Base-by-base conservation (phyloP, 1,140 invertebrate species). In the Drosophila fuyamai region DNA sequence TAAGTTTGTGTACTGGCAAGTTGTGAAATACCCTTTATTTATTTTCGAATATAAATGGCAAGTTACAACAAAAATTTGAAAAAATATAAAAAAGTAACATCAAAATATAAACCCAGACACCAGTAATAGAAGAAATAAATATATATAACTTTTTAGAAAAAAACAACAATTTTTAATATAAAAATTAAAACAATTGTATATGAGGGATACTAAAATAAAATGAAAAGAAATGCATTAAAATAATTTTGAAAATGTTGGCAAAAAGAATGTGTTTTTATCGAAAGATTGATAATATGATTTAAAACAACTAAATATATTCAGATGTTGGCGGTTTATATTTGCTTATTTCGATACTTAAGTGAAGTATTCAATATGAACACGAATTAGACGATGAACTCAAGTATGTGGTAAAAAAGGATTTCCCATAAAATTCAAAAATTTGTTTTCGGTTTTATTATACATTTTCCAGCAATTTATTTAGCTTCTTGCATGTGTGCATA, bases 121-220 rank as follows among this genome's bases (percentile, higher is more conserved):
- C 5, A 57, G 13, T 14, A 48, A 48, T 23, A 35, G 54, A 55
- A 16, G n/a, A 40, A 38, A 14, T n/a, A 5, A 50, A 16, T 32
- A 47, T 32, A 79, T 76, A 72, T 54, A 72, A 76, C 76, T 81
- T 81, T 76, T 81, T 72, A 81, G 50, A 44, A 71, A 65, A 47
- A 70, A 73, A 29, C n/a, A 48, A 51, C 47, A 63, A 63, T 59
- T 79, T 80, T 70, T 38, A 79, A 70, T 48, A 75, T 59, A 61
- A 27, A 59, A 59, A 79, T 58, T 56, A 18, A 18, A 72, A 40
- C 18, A 67, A 62, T 41, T 72, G 62, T 65, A 58, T 29, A 50
- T 62, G 48, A 53, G 40, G 40, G 65, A 23, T 18, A 62, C 53
- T 46, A 18, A 71, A 72, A 70, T 59, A 14, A 60, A 70, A 61